Percentiles rank a stretch among this genome's conserved stretches.
Evolutionary conservation across 2,888 invertebrate species (phyloP).

Genomic region (Drosophila austrosaltans): DNA sequence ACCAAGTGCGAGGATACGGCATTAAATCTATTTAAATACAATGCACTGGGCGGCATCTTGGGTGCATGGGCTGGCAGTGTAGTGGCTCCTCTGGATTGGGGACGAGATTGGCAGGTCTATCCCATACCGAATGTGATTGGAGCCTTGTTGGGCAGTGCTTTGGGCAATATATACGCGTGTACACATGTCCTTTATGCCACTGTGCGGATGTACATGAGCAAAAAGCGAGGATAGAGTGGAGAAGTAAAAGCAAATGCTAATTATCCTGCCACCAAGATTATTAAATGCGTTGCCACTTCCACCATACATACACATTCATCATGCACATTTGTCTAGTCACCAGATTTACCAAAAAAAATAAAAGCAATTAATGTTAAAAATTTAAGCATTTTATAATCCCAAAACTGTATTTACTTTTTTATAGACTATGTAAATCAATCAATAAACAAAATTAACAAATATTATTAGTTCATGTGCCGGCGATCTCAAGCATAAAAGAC

Average conservation of each 20-base stretch:
- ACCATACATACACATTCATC: conserved; percentile 39
- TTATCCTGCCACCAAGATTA: conserved; percentile 65
- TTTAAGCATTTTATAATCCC: conserved; percentile 71
- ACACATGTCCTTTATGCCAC: conserved; percentile 81
- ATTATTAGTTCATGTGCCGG: conserved; percentile 20
- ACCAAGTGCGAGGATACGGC: conserved; percentile 82
- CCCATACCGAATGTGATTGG: conserved; percentile 88
- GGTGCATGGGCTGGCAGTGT: conserved; percentile 92
- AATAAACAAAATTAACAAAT: conserved; percentile 66
- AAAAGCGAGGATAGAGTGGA: conserved; percentile 72
- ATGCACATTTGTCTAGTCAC: conserved; percentile 68
- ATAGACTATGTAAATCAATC: conserved; percentile 50
- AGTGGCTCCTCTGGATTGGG: conserved; percentile 94
- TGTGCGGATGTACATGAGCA: conserved; percentile 80
- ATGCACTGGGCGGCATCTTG: conserved; percentile 84
- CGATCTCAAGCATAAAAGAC: conserved; percentile 25
- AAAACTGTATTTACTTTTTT: conserved; percentile 61
- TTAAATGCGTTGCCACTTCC: conserved; percentile 68
- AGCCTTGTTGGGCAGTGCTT: conserved; percentile 85
- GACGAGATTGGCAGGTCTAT: conserved; percentile 91
- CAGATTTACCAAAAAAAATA: conserved; percentile 70
- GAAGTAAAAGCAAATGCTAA: conserved; percentile 26
- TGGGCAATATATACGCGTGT: conserved; percentile 84
- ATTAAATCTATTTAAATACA: conserved; percentile 82
- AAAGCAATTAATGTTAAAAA: conserved; percentile 62